A percentile compares a stretch with the other conserved stretches of the same genome.
Conservation (phyloP, 2,888 invertebrate species). For the Apamea monoglypha region DNA sequence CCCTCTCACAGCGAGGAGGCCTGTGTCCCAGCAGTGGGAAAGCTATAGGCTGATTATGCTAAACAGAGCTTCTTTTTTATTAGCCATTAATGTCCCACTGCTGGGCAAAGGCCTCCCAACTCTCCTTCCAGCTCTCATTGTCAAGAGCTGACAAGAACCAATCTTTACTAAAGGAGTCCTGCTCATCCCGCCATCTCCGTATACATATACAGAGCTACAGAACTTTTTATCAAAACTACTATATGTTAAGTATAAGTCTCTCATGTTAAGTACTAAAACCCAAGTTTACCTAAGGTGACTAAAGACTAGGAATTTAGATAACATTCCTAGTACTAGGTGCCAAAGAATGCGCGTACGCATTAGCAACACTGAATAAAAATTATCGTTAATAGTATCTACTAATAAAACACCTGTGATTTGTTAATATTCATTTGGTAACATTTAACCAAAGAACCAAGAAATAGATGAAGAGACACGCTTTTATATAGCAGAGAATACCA, state of each 20-base stretch:
- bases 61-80: background rate
- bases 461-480: background rate
- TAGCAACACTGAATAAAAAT: conserved; percentile 56
- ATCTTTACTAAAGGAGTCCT: too few relatives aligned
- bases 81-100: too few relatives aligned
- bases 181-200: too few relatives aligned
- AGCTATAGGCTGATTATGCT: background rate
- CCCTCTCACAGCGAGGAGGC: background rate
- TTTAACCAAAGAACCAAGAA: background rate
- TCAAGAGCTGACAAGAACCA: too few relatives aligned
- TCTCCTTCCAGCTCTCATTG: too few relatives aligned
- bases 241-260: background rate
- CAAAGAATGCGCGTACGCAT: conserved; percentile 55
- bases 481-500: background rate
- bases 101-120: too few relatives aligned
- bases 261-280: conserved; percentile 9
- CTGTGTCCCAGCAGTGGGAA: background rate
- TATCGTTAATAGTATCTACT: conserved; percentile 52
- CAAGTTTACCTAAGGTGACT: conserved; percentile 15
- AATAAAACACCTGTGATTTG: conserved; percentile 42
- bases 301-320: conserved; percentile 40
- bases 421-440: background rate
- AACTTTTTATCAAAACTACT: background rate
- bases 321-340: conserved; percentile 48
- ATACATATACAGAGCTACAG: background rate